phyloP scores from a whole-genome alignment of 2,888 invertebrate species.

The Fragum fragum region DNA sequence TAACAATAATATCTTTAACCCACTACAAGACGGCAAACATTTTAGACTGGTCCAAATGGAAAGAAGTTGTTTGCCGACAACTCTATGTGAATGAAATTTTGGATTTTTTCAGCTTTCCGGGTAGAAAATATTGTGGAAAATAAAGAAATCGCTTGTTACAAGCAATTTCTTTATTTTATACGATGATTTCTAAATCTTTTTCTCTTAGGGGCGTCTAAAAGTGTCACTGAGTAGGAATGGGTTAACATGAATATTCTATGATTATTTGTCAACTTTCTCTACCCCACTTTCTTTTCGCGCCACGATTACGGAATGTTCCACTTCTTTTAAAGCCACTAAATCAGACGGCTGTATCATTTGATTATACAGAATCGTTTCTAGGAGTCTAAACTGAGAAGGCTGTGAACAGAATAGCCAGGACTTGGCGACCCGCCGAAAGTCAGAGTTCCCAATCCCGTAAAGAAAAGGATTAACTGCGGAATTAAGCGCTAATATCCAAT shows the following conservation, averaged over 20 bases:
- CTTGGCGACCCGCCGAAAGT: constrained; percentile 73
- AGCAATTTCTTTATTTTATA: too few species aligned
- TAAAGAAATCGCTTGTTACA: too few species aligned
- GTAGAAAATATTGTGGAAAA: too few species aligned
- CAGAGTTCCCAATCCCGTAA: constrained; percentile 79
- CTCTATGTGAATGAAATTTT: too few species aligned
- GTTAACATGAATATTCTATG: too few species aligned
- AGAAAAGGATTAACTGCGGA: constrained; percentile 81
- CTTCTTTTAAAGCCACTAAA: constrained; percentile 40
- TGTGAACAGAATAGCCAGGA: constrained; percentile 54
- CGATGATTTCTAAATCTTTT: too few species aligned
- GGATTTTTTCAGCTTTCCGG: too few species aligned
- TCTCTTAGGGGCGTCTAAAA: too few species aligned
- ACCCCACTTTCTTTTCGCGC: neutral
- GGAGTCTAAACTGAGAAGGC: constrained; percentile 55
- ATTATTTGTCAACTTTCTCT: neutral
- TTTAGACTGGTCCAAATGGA: too few species aligned
- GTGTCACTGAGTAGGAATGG: too few species aligned
- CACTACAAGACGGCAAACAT: too few species aligned
- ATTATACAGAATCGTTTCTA: constrained; percentile 68
- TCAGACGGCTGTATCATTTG: constrained; percentile 48
- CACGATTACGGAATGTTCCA: constrained; percentile 11
- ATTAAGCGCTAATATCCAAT: constrained; percentile 77
- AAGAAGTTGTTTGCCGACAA: too few species aligned
- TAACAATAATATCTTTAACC: neutral